Base-by-base conservation (phyloP, 2,113 vertebrate genomes). In the Meriones unguiculatus region DNA sequence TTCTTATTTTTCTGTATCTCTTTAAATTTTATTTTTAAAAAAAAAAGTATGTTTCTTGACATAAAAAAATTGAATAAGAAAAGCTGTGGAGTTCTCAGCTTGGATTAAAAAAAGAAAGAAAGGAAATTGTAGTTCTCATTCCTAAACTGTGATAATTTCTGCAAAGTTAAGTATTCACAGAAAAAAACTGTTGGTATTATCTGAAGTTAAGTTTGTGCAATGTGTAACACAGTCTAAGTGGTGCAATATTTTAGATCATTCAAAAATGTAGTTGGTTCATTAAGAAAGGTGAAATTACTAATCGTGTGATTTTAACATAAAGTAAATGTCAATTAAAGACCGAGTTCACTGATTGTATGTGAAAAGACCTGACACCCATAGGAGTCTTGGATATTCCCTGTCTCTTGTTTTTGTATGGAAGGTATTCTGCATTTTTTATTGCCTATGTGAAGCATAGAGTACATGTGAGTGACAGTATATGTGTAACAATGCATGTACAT, bases 241-340 rank as follows among this genome's bases (percentile, higher is more conserved):
- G 32, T 62, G n/a, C 88, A 59, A 38, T 87, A 41, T 92, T 92
- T 90, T 57, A 57, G 18, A 64, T 50, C 32, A 93, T 90, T 87
- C 57, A 77, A 87, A 95, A 46, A 84, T 94, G 30, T 3, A 1
- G 1, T 75, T 76, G 52, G 50, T 57, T 76, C 75, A 50, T 7
- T 70, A 54, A 50, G 41, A 64, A 95, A 80, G 52, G 32, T 35
- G 52, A 70, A 69, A 80, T 59, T 77, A 77, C 41, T 77, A n/a
- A 70, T 46, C 76, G 38, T 62, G 3, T 13, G 59, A 62, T 89
- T 41, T 75, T 73, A 57, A 89, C 25, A 89, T 11, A 75, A 89
- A 18, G 25, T 24, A 89, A 75, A 59, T 57, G 35, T 88, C 67
- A 72, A 73, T 88, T n/a, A 73, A 88, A 54, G 73, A 28, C 32